Evolutionary conservation across 2,113 vertebrate species (phyloP), one percentile per base, ranked within the genome.

Genomic region (Motacilla tschutschensis): DNA sequence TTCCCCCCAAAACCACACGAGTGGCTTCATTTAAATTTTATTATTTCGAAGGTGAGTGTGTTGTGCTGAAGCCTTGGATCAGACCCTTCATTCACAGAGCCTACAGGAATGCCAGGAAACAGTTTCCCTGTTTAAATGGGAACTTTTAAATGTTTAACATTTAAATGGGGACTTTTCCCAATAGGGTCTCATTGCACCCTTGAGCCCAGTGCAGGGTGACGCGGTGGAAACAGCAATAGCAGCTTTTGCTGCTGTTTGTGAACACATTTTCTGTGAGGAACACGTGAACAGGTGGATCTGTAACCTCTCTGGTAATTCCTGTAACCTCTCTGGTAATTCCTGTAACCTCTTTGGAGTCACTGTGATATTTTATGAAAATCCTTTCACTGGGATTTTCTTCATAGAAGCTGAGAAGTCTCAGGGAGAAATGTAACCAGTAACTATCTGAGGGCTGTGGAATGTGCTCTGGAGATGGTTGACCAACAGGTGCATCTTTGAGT

Each of bases 181-280:
- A 5, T 46, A 24, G 71, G 24, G 18, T 80, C 13, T 2, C 26
- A 33, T 36, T 40, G 40, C 66, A 47, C 29, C 21, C 21, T 24
- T 5, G 17, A 81, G 31, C 31, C 41, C 38, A 6, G 2, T 0
- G 0, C 25, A 7, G 57, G 29, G 10, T 25, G 4, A 18, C 0
- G 0, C 0, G 2, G 10, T 25, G 46, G 33, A 46, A 78, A 43
- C 6, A 38, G 26, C 5, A 0, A 11, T 18, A 62, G 33, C 6
- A 6, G 29, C 18, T 46, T 54, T 17, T 12, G 9, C 67, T 24
- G 53, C 48, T 35, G 29, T 40, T 35, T 15, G 43, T n/a, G 31
- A 66, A 10, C 17, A 3, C 2, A 2, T 4, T 54, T n/a, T 21
- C 51, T 54, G 19, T n/a, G 51, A n/a, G 51, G 21, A 54, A n/a